These are phyloP conservation scores for Lytechinus pictus DNA, from an alignment of 35 echinoderm and acorn worm genomes.

Conservation along the genomic window DNA sequence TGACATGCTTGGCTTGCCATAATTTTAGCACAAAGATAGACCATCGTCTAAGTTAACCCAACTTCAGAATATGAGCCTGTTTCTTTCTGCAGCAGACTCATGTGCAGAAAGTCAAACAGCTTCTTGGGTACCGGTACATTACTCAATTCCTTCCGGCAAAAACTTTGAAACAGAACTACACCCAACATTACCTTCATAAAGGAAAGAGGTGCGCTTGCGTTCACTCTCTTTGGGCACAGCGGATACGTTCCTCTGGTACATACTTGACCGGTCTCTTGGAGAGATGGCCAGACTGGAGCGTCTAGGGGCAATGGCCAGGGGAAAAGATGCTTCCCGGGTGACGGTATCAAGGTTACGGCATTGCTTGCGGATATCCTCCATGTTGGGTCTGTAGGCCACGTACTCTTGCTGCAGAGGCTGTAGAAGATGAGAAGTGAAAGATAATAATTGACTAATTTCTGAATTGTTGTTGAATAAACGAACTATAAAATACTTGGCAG, in stretches of 20 bases:
- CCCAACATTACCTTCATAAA: conserved; percentile 56
- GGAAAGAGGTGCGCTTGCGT: conserved; percentile 39
- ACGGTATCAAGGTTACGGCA: conserved; percentile 74
- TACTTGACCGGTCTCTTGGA: conserved; percentile 54
- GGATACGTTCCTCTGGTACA: background rate
- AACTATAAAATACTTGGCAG: no score
- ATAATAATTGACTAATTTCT: no score
- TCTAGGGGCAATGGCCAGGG: conserved; percentile 59
- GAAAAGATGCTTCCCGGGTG: conserved; percentile 60
- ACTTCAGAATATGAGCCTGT: no score
- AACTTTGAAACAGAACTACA: no score
- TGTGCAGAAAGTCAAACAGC: no score
- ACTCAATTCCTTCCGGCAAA: no score
- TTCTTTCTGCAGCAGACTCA: no score
- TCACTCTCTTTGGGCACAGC: background rate
- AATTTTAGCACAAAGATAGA: no score
- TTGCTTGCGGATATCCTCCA: conserved; percentile 85
- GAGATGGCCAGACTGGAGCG: conserved; percentile 79
- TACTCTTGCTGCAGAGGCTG: conserved; percentile 97
- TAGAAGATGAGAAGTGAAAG: background rate
- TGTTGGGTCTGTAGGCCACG: conserved; percentile 77
- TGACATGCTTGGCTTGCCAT: no score
- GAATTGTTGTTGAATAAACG: no score
- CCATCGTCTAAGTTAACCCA: no score
- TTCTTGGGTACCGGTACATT: no score